phyloP scores from a whole-genome alignment of 2,797 vertebrate species.

The Alca torda region DNA sequence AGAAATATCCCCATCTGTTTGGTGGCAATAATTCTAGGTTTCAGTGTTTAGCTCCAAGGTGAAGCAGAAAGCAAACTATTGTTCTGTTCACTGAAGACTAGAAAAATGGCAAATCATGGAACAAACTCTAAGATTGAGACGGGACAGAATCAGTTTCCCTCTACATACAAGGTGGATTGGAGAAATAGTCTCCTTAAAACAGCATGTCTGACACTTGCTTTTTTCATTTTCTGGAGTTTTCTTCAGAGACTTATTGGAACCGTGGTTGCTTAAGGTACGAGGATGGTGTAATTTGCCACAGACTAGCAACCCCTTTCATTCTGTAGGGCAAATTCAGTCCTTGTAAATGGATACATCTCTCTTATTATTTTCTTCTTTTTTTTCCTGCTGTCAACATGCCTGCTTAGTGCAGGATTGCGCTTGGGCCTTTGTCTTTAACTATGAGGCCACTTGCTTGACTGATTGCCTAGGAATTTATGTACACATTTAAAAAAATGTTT shows the following conservation, averaged over 20 bases:
- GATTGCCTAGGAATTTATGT: background rate
- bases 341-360: background rate
- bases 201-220: background rate
- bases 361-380: background rate
- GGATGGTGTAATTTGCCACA: background rate
- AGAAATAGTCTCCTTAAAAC: conserved; percentile 35
- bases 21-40: conserved; percentile 21
- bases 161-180: background rate
- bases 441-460: background rate
- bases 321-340: background rate
- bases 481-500: background rate
- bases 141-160: background rate
- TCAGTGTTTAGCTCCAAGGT: conserved; percentile 38
- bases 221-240: conserved; percentile 18
- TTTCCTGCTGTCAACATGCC: background rate
- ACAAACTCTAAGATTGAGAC: background rate
- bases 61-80: conserved; percentile 33
- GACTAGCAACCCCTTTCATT: background rate
- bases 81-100: conserved; percentile 28
- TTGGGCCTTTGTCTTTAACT: background rate
- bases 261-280: background rate
- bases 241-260: background rate
- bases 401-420: background rate
- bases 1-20: conserved; percentile 47
- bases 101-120: conserved; percentile 22